A percentile compares a stretch with the other conserved stretches of the same genome.
phyloP scores from a whole-genome alignment of 2,113 vertebrate species.

The Albula glossodonta region DNA sequence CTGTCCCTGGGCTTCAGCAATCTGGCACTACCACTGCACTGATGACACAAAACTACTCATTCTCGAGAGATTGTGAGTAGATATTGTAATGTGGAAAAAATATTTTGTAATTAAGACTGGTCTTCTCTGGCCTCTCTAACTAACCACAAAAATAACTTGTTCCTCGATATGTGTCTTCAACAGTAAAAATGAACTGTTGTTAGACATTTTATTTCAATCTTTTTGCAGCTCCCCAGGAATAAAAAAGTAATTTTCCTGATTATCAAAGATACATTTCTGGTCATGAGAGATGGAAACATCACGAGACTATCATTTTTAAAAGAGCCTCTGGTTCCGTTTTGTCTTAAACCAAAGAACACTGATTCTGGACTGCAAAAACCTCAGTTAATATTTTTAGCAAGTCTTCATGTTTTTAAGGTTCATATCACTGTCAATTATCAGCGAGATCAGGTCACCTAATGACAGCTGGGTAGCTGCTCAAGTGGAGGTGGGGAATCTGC shows the following conservation, averaged over 20 bases:
- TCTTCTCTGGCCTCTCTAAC: not conserved
- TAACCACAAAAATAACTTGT: too few species aligned
- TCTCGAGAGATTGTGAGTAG: not conserved
- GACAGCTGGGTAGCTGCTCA: not conserved
- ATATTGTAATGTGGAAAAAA: too few species aligned
- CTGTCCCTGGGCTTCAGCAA: conserved; percentile 26
- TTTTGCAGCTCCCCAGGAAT: too few species aligned
- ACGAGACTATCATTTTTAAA: not conserved
- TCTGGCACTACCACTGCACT: not conserved
- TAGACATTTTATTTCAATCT: too few species aligned
- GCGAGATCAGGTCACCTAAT: not conserved
- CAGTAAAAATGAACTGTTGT: too few species aligned
- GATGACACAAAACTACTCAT: not conserved
- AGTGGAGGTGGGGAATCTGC: not conserved
- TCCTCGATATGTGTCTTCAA: too few species aligned
- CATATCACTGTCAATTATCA: not conserved
- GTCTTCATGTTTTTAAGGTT: not conserved
- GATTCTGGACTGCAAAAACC: conserved; percentile 29
- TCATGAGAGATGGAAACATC: too few species aligned
- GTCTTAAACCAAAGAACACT: not conserved
- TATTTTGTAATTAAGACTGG: too few species aligned
- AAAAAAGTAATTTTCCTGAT: too few species aligned
- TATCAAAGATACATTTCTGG: too few species aligned
- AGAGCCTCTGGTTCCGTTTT: not conserved
- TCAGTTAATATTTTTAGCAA: conserved; percentile 32